Evolutionary conservation across 2,888 invertebrate genomes (phyloP).

Genomic region (Belgica antarctica): DNA sequence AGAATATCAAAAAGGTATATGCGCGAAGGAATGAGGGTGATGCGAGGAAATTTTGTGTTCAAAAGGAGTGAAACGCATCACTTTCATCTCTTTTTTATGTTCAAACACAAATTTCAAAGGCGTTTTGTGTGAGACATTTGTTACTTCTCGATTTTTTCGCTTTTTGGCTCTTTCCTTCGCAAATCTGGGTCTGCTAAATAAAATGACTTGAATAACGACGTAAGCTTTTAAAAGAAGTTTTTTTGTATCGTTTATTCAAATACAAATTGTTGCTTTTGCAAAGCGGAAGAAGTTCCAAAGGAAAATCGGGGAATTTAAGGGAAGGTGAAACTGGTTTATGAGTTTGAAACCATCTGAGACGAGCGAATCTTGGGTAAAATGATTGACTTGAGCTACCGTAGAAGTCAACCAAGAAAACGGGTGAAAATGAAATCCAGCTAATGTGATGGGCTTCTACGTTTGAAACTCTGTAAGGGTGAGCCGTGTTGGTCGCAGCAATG

Average conservation of each 20-base stretch:
- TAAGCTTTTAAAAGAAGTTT: neutral
- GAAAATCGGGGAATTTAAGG: too few relatives aligned
- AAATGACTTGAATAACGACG: neutral
- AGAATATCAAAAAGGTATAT: conserved; percentile 5
- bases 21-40: conserved; percentile 3
- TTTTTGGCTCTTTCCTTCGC: too few relatives aligned
- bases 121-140: neutral
- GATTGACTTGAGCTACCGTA: too few relatives aligned
- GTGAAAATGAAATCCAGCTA: too few relatives aligned
- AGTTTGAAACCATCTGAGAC: too few relatives aligned
- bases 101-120: neutral
- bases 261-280: neutral
- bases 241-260: neutral
- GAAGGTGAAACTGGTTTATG: too few relatives aligned
- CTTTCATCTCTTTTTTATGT: neutral
- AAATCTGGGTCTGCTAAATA: neutral
- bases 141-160: too few relatives aligned
- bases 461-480: too few relatives aligned
- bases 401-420: too few relatives aligned
- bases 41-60: conserved; percentile 12
- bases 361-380: too few relatives aligned
- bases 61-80: neutral
- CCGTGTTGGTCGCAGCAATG: too few relatives aligned
- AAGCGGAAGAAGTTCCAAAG: neutral
- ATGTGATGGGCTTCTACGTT: too few relatives aligned